Conservation (phyloP, 2,797 vertebrate species). For the Lepidocolaptes lacrymiger region DNA sequence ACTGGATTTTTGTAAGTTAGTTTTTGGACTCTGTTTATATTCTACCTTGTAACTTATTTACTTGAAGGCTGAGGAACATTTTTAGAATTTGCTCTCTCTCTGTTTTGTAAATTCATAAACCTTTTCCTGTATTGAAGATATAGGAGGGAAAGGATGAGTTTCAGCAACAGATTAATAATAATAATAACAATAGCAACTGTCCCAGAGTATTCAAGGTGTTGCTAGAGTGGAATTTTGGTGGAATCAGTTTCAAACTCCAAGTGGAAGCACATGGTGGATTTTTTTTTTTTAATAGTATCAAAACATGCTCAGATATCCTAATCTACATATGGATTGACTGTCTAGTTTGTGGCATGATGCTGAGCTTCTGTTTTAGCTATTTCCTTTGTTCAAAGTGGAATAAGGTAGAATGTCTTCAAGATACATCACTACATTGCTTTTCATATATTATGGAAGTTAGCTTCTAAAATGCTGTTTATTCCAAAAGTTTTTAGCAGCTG, state of each 20-base stretch:
- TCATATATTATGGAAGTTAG: background rate
- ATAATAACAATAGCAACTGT: background rate
- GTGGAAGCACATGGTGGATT: background rate
- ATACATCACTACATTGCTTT: background rate
- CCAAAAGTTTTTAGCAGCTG: background rate
- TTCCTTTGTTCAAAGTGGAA: background rate
- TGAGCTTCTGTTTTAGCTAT: background rate
- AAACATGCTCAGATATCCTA: background rate
- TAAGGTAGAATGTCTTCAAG: background rate
- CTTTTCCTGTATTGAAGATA: background rate
- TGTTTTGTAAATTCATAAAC: background rate
- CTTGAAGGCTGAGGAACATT: background rate
- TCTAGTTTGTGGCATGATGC: background rate
- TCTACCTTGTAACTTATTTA: constrained; percentile 24
- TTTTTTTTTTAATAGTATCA: background rate
- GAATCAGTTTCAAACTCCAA: background rate
- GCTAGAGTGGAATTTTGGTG: background rate
- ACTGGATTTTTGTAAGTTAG: background rate
- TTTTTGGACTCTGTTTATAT: constrained; percentile 29
- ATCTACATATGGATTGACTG: background rate
- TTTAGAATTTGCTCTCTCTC: background rate
- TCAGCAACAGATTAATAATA: background rate
- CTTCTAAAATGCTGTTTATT: background rate
- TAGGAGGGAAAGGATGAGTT: background rate
- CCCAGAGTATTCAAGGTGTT: background rate